Conservation (phyloP, 2,797 vertebrate species). For the Gambelia wislizenii region DNA sequence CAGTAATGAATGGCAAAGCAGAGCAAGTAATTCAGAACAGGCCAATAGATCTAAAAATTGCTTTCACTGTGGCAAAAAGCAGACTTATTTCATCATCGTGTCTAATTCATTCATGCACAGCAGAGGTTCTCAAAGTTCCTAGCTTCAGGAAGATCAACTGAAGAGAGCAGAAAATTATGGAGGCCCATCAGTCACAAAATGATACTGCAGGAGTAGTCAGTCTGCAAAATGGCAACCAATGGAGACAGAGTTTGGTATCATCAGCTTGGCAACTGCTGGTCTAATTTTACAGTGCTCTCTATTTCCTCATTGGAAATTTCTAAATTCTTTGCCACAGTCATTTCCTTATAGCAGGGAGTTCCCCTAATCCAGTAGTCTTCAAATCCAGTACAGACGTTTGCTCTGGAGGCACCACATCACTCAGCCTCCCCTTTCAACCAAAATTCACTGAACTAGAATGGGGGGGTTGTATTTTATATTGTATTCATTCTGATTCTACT, state of each 20-base stretch:
- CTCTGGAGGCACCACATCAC: too few relatives aligned
- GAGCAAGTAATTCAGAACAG: slow-evolving; percentile 42
- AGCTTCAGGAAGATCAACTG: background rate
- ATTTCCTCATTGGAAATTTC: too few relatives aligned
- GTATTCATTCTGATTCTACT: too few relatives aligned
- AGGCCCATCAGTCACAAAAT: background rate
- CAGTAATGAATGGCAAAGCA: background rate
- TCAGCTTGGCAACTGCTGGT: background rate
- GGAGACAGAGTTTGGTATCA: background rate
- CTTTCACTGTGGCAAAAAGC: background rate
- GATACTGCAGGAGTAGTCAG: too few relatives aligned
- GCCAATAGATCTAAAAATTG: slow-evolving; percentile 30
- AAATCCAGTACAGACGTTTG: too few relatives aligned
- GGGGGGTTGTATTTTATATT: too few relatives aligned
- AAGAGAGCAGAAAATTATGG: background rate
- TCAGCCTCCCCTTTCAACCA: too few relatives aligned
- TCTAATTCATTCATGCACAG: background rate
- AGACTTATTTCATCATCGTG: slow-evolving; percentile 3
- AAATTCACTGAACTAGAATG: too few relatives aligned
- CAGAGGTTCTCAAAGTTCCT: background rate
- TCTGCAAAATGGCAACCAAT: background rate
- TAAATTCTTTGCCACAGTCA: too few relatives aligned
- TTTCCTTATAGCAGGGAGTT: too few relatives aligned
- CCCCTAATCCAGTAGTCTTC: too few relatives aligned
- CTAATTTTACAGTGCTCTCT: background rate